A percentile compares a stretch with the other conserved stretches of the same genome.
phyloP scores from a whole-genome alignment of 35 echinoderm and acorn worm species.

The Stichopus chloronotus region DNA sequence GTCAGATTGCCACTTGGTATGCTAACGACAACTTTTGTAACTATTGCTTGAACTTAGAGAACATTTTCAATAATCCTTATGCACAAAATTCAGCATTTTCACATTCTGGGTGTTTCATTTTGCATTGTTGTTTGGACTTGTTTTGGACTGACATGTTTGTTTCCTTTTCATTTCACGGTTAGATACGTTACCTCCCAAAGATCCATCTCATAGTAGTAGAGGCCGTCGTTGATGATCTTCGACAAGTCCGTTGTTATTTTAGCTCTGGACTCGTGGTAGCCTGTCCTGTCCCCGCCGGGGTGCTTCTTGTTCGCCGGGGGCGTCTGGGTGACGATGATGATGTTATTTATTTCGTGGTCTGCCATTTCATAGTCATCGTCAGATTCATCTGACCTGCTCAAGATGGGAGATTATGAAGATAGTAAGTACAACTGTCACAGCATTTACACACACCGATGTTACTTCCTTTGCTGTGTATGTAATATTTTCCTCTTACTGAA shows the following conservation, averaged over 20 bases:
- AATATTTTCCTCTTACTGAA: not conserved
- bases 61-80: no score
- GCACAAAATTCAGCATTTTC: no score
- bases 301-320: slow-evolving; percentile 95
- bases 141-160: no score
- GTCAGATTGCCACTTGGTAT: no score
- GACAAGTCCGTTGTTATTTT: slow-evolving; percentile 89
- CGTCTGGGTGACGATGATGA: slow-evolving; percentile 98
- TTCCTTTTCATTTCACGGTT: no score
- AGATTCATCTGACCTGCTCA: slow-evolving; percentile 84
- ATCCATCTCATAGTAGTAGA: slow-evolving; percentile 96
- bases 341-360: slow-evolving; percentile 95
- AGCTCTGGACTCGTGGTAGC: slow-evolving; percentile 80
- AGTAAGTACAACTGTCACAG: not conserved
- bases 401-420: not conserved
- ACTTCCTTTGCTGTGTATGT: not conserved
- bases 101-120: no score
- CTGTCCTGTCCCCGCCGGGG: slow-evolving; percentile 90
- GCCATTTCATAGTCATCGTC: slow-evolving; percentile 93
- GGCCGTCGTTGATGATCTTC: slow-evolving; percentile 96
- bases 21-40: no score
- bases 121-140: no score
- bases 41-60: no score
- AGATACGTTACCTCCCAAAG: slow-evolving; percentile 71
- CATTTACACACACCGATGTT: not conserved